These are phyloP conservation scores for Cephus cinctus DNA, from an alignment of 1,140 invertebrate species.

Conservation along the genomic window DNA sequence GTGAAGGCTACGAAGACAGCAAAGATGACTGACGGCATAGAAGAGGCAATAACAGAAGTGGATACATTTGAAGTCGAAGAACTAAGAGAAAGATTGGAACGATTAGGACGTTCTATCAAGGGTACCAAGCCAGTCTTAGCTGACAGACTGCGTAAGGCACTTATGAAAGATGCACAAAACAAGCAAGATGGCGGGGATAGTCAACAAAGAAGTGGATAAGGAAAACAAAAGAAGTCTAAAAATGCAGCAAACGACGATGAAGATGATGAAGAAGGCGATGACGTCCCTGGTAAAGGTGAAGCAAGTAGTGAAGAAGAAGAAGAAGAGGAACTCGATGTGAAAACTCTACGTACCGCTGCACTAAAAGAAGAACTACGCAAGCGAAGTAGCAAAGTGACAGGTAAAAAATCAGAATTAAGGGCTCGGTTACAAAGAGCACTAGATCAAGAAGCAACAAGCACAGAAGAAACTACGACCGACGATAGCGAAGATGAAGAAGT, in stretches of 20 bases:
- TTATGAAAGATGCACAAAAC: neutral
- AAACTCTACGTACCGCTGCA: no score
- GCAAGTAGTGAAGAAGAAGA: neutral
- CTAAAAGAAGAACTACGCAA: no score
- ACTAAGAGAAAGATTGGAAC: neutral
- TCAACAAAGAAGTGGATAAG: neutral
- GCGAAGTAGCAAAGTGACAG: neutral
- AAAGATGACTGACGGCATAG: neutral
- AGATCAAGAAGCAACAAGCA: neutral
- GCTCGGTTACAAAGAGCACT: neutral
- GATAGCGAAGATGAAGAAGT: constrained; percentile 4
- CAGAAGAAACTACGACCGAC: neutral
- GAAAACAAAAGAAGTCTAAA: neutral
- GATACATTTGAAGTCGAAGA: neutral
- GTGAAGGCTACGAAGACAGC: neutral
- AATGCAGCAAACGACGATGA: constrained; percentile 1
- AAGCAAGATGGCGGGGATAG: neutral
- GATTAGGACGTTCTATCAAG: neutral
- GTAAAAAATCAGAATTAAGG: neutral
- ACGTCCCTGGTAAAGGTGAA: neutral
- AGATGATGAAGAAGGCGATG: neutral
- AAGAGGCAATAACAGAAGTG: neutral
- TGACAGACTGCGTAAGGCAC: neutral
- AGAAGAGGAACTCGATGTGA: no score
- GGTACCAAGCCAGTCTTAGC: neutral